Percentiles rank a stretch among this genome's conserved stretches.
Evolutionary conservation across 2,797 vertebrate species (phyloP).

Genomic region (Eospalax fontanierii): DNA sequence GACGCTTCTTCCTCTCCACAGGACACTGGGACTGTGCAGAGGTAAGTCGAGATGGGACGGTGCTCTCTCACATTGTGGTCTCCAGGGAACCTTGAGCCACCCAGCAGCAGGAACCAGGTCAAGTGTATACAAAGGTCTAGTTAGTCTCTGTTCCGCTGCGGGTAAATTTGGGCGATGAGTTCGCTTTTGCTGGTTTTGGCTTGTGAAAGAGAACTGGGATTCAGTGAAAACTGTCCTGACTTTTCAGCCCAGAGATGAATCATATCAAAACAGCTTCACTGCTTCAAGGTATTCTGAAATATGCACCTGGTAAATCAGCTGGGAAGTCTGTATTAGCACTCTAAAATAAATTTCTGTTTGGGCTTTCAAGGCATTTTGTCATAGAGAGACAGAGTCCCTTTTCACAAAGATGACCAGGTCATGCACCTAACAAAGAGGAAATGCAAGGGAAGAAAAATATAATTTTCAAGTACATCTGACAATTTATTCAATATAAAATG

Average conservation of each 20-base stretch:
- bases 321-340: background rate
- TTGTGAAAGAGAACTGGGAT: background rate
- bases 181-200: background rate
- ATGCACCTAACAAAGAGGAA: constrained; percentile 59
- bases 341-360: constrained; percentile 5
- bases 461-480: constrained; percentile 62
- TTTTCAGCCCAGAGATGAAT: constrained; percentile 38
- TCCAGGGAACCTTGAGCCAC: background rate
- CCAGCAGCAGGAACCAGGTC: background rate
- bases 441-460: constrained; percentile 67
- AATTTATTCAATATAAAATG: constrained; percentile 73
- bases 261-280: constrained; percentile 46
- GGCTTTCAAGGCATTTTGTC: background rate
- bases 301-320: background rate
- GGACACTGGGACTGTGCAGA: background rate
- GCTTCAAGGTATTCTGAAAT: constrained; percentile 39
- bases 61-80: background rate
- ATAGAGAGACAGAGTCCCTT: background rate
- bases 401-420: constrained; percentile 60
- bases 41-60: background rate
- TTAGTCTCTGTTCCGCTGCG: background rate
- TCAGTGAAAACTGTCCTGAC: background rate
- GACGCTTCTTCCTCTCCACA: background rate
- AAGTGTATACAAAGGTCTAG: background rate
- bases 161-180: background rate